Base-by-base conservation (phyloP, 2,113 vertebrate species). In the Brachyistius frenatus region DNA sequence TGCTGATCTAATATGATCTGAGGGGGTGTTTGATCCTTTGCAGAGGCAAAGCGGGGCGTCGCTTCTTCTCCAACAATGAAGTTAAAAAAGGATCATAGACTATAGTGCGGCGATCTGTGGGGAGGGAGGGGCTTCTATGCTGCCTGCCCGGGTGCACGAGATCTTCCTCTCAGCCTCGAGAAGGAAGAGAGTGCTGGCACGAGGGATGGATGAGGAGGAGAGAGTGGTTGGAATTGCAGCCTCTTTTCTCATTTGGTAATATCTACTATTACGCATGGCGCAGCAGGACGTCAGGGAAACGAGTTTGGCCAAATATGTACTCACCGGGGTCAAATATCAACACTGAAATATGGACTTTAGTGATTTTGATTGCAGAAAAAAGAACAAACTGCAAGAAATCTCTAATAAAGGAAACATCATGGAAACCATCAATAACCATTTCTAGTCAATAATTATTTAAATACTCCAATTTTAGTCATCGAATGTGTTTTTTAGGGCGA, bases 81-180 rank as follows among this genome's bases (percentile, higher is more conserved):
- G 91, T 93, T 91, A 89, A 90, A 92, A 92, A 92, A 92, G 86
- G 77, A 89, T 56, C 79, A 65, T 86, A 58, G 85, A 66, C 52
- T 35, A 23, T 23, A 64, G 86, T 68, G 79, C 61, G 60, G 9
- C 57, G 81, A 83, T 91, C 72, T 57, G 72, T 8, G 77, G 89
- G 94, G 93, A 91, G 92, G 93, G 83, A 91, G 92, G 93, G 83
- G 91, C 91, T 86, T 86, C 70, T 57, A 66, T 73, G 66, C 67
- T 53, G 53, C 23, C 39, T 3, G 65, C 36, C 68, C 74, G 41
- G 84, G 57, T 70, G 66, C 50, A 13, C 46, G n/a, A 78, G 69
- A 49, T 67, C 52, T 44, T 47, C 56, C 66, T 32, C 58, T 47
- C 73, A 39, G 75, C 2, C 50, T 52, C 1, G 41, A 67, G 67